These are phyloP conservation scores for Neoarius graeffei DNA, from an alignment of 2,113 vertebrate species.

Conservation along the genomic window DNA sequence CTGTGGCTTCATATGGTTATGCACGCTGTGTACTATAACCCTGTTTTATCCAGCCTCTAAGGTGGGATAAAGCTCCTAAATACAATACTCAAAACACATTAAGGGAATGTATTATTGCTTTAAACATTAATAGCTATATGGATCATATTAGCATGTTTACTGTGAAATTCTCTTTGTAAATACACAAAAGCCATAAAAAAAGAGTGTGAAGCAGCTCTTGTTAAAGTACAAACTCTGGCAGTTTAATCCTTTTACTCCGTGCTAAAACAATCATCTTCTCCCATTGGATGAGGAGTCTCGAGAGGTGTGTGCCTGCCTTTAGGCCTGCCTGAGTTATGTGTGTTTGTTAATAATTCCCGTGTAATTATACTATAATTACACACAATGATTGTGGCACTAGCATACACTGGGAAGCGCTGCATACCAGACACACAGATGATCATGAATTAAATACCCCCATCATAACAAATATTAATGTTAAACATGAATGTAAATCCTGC, in stretches of 20 bases:
- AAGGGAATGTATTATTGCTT: neutral
- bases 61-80: neutral
- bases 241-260: conserved; percentile 57
- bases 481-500: conserved; percentile 38
- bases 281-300: conserved; percentile 48
- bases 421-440: conserved; percentile 55
- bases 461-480: conserved; percentile 50
- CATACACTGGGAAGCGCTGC: conserved; percentile 2
- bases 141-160: conserved; percentile 14
- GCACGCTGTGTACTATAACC: neutral
- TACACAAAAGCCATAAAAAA: conserved; percentile 42
- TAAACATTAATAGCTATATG: neutral
- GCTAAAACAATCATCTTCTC: conserved; percentile 56
- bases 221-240: conserved; percentile 34
- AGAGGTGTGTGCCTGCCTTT: conserved; percentile 39
- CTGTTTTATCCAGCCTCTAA: conserved; percentile 5
- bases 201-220: neutral
- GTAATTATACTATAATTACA: conserved; percentile 73
- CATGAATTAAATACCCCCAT: conserved; percentile 47
- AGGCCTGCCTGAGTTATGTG: conserved; percentile 45
- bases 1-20: conserved; percentile 10
- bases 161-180: conserved; percentile 51
- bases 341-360: conserved; percentile 67
- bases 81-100: neutral
- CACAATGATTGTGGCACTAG: conserved; percentile 50